Percentiles rank a stretch among this genome's conserved stretches.
Conservation (phyloP, 1,140 invertebrate genomes). For the Drosophila nebulosa region DNA sequence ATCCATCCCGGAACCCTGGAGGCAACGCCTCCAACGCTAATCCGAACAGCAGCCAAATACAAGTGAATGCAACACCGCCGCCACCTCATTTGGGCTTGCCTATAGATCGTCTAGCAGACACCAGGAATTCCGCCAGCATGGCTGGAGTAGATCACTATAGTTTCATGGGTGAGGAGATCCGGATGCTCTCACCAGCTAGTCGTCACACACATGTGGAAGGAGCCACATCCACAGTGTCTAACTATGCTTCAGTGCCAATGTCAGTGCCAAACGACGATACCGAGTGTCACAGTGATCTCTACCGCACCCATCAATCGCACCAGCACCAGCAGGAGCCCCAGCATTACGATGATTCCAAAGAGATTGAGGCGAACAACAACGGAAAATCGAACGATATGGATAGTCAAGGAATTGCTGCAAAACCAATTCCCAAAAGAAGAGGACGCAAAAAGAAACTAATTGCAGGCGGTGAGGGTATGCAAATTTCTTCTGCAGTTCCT, state of each 20-base stretch:
- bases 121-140: conserved; percentile 13
- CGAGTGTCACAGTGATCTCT: conserved; percentile 15
- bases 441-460: conserved; percentile 57
- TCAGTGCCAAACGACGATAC: conserved; percentile 10
- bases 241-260: conserved; percentile 17
- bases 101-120: background rate
- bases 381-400: background rate
- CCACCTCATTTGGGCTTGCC: background rate
- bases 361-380: conserved; percentile 15
- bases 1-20: conserved; percentile 16
- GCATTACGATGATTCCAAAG: background rate
- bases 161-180: conserved; percentile 56
- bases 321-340: background rate
- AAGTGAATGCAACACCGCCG: background rate
- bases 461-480: background rate
- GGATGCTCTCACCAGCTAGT: conserved; percentile 29
- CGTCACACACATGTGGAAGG: conserved; percentile 7
- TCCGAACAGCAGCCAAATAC: conserved; percentile 25
- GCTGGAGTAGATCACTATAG: conserved; percentile 47
- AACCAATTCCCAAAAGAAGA: conserved; percentile 46
- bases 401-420: background rate
- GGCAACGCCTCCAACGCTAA: background rate
- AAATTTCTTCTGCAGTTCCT: conserved; percentile 5
- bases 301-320: background rate
- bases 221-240: background rate